Evolutionary conservation across 2,113 vertebrate species (phyloP), one percentile per base, ranked within the genome.

Genomic region (Rhagologus leucostigma): DNA sequence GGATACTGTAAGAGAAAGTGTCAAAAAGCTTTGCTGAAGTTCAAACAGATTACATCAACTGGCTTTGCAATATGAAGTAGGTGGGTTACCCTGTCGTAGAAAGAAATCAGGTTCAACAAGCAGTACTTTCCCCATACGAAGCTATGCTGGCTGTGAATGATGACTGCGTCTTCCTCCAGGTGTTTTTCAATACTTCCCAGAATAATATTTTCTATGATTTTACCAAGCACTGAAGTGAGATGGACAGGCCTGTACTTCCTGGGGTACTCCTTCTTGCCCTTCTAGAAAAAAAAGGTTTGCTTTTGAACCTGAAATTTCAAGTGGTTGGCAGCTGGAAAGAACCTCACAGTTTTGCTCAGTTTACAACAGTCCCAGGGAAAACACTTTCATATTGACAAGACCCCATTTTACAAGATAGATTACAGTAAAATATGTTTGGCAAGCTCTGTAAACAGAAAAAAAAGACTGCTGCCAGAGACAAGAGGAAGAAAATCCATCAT

Each of bases 391-490:
- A 95, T 70, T 74, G 55, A 91, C 50, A 77, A 80, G 55, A 87
- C 15, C 2, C 9, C 24, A 26, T 62, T 88, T 88, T 90, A 77
- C 26, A 83, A 69, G 46, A 82, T 4, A 53, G 32, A 69, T 82
- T 71, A 76, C 15, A 55, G 13, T 79, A 68, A 95, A 92, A 62
- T 84, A 83, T 11, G 23, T 82, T 84, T 94, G 81, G n/a, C 57
- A 83, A 87, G 29, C 44, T 71, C 85, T 87, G 23, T 39, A 79
- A 87, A 73, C 22, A 76, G 7, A 57, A 37, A 52, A 47, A 68
- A 69, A n/a, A 27, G 3, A 35, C 10, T 65, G 5, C 42, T 92
- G 11, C n/a, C 46, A 81, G 68, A 70, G 47, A 77, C 30, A 71
- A 84, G 26, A 67, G 47, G 11, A 75, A 92, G 49, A 77, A 77